These are phyloP conservation scores for Bombus picipes DNA, from an alignment of 1,140 invertebrate species.

Conservation along the genomic window DNA sequence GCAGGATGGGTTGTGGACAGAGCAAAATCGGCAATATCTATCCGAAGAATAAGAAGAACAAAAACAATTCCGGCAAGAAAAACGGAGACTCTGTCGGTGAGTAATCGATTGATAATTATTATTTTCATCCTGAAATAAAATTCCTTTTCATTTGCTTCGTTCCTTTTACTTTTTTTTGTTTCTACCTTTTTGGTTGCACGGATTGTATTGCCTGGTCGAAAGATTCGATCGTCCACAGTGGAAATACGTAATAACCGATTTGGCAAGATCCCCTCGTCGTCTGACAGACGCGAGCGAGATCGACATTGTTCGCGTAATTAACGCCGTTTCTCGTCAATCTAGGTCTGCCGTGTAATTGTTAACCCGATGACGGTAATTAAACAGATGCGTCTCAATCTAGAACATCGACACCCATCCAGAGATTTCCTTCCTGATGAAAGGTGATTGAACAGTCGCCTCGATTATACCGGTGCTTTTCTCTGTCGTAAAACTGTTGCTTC, in stretches of 20 bases:
- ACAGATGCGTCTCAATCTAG: conserved; percentile 31
- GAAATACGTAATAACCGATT: conserved; percentile 3
- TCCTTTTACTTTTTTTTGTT: neutral
- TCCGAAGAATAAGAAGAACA: conserved; percentile 84
- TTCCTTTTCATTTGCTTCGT: neutral
- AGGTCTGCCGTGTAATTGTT: conserved; percentile 34
- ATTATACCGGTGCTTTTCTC: neutral
- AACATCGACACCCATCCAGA: conserved; percentile 21
- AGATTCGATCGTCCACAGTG: neutral
- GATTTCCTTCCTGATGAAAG: neutral
- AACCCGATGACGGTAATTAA: conserved; percentile 45
- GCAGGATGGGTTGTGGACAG: conserved; percentile 85
- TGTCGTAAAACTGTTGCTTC: too few relatives aligned
- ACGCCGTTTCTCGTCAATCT: conserved; percentile 39
- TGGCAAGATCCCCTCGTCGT: neutral
- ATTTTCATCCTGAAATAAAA: too few relatives aligned
- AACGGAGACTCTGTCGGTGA: conserved; percentile 79
- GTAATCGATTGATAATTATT: conserved; percentile 40
- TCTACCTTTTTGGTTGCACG: rapidly evolving
- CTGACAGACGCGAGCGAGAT: conserved; percentile 1
- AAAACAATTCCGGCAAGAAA: conserved; percentile 81
- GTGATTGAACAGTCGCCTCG: neutral
- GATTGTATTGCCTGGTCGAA: neutral
- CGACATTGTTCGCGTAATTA: conserved; percentile 42
- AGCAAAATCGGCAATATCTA: conserved; percentile 85